Conservation (phyloP, 1,140 invertebrate genomes). For the Artemia franciscana region DNA sequence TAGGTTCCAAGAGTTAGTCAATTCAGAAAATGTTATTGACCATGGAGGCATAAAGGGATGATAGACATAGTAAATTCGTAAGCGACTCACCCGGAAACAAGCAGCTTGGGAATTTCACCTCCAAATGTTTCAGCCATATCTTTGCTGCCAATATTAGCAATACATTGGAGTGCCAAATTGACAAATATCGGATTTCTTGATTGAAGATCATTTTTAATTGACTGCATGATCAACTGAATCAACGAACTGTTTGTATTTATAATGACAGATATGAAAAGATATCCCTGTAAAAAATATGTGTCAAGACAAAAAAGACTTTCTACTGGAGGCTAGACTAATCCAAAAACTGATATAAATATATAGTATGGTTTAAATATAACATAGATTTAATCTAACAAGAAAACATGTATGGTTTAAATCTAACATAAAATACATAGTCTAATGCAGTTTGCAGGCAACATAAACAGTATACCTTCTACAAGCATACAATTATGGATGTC, state of each 20-base stretch:
- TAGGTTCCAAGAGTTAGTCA: too few relatives aligned
- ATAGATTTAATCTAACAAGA: background rate
- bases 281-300: slow-evolving; percentile 39
- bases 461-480: too few relatives aligned
- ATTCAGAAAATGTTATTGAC: too few relatives aligned
- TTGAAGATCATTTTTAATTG: slow-evolving; percentile 94
- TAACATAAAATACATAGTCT: too few relatives aligned
- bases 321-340: background rate
- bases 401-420: background rate
- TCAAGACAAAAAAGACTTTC: background rate
- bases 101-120: slow-evolving; percentile 87
- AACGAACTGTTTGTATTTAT: slow-evolving; percentile 98
- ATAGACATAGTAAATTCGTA: too few relatives aligned
- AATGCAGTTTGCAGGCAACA: too few relatives aligned
- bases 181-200: slow-evolving; percentile 95
- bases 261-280: slow-evolving; percentile 96
- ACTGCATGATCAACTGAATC: slow-evolving; percentile 96
- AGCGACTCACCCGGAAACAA: slow-evolving; percentile 88
- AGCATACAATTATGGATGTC: too few relatives aligned
- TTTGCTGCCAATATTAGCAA: slow-evolving; percentile 96
- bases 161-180: slow-evolving; percentile 96
- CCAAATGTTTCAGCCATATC: slow-evolving; percentile 99
- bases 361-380: background rate
- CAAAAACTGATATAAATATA: background rate
- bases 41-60: too few relatives aligned